Base-by-base conservation (phyloP, 2,888 invertebrate genomes). In the Ectemnius lituratus region DNA sequence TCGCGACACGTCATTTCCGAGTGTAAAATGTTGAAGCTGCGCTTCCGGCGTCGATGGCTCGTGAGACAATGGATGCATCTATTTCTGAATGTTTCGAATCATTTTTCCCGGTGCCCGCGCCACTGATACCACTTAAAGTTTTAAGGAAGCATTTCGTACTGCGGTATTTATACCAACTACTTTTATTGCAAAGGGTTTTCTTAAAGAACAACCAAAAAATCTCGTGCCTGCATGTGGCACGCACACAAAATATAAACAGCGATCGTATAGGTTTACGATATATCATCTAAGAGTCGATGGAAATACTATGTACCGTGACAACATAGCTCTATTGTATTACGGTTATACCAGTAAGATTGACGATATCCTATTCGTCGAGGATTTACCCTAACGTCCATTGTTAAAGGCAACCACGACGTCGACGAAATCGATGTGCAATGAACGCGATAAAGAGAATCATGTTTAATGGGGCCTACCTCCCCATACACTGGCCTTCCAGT, bases 1-100 rank as follows among this genome's bases (percentile, higher is more conserved):
- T 84, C 83, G 75, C 81, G 75, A 75, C 69, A 69, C 74, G 63
- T 70, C 70, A 71, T 62, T 70, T 70, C 70, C 47, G 23, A 62
- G 37, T 45, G 47, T 66, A 57, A 45, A 18, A 59, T 61, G n/a
- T 62, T 62, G 47, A 62, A 47, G 65, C 62, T 67, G 62, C 59
- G 65, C 62, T 68, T 63, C 67, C 60, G 67, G 47, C 20, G 49
- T 69, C 69, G 65, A 69, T 67, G 45, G 61, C 16, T 64, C 60
- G 60, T 75, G 57, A 62, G 49, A 66, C 72, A 69, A 69, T 68
- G 37, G 37, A 37, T 37, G 37, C 37, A 37, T 37, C 37, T 37
- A 37, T 37, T 37, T 37, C 16, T 52, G 52, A 52, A 52, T 52
- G n/a, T 52, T 52, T 52, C 16, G 52, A 52, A 52, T 52, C 4